Evolutionary conservation across 2,797 vertebrate genomes (phyloP).

Genomic region (Columba guinea): DNA sequence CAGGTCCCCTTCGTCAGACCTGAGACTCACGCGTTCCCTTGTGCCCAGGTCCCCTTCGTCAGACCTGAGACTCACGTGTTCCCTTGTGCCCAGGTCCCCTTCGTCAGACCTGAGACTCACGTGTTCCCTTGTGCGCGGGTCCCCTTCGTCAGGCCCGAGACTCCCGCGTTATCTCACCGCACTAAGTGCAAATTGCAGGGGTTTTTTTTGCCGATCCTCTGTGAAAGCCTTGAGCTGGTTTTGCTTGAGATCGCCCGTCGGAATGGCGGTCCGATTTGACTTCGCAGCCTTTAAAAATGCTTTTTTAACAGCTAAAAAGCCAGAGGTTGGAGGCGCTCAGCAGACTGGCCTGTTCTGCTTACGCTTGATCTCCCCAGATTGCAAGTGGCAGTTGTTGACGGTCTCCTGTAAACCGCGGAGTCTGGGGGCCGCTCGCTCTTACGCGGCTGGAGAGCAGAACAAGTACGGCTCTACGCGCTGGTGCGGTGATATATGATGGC

Average conservation of each 20-base stretch:
- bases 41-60: too few species aligned
- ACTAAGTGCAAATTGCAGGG: background rate
- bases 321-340: rapidly evolving
- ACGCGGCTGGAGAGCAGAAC: background rate
- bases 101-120: too few species aligned
- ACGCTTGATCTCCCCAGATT: background rate
- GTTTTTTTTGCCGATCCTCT: background rate
- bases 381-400: constrained; percentile 32
- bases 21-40: too few species aligned
- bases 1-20: too few species aligned
- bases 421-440: background rate
- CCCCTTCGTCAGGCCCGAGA: too few species aligned
- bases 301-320: rapidly evolving
- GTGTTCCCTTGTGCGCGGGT: too few species aligned
- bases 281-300: rapidly evolving
- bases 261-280: too few species aligned
- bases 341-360: background rate
- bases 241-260: background rate
- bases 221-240: background rate
- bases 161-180: background rate
- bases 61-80: too few species aligned
- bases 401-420: background rate
- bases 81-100: too few species aligned
- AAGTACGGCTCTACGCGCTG: rapidly evolving
- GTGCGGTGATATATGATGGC: background rate